Base-by-base conservation (phyloP, 1,140 invertebrate genomes). In the Drosophila bipectinata region DNA sequence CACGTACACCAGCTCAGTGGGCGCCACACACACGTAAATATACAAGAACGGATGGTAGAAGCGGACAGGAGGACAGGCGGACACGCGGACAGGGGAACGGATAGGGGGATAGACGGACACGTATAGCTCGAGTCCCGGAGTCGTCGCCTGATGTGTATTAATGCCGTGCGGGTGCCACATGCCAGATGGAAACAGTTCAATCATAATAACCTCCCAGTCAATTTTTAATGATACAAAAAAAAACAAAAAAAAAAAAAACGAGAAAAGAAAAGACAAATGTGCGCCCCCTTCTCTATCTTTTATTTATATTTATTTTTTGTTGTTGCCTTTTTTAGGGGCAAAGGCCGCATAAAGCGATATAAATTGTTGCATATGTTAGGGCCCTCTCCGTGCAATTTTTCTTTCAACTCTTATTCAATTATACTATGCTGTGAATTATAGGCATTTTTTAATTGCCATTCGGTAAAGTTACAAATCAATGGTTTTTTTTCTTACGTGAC, bases 141-240 rank as follows among this genome's bases (percentile, higher is more conserved):
- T 24, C 53, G 48, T 53, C 52, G 39, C 32, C 55, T 77, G 74
- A 82, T 82, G 66, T 82, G 68, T 79, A 83, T 72, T 68, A 83
- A 83, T 83, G 75, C 49, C 48, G 49, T 76, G 61, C 47, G 75
- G 66, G 75, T 76, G 72, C 72, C 72, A 76, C 66, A 79, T 79
- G 80, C 62, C 72, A 84, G 78, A 76, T 84, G 77, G 57, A 62
- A 84, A 77, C 76, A 84, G 80, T 79, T 84, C 80, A 84, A 84
- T 84, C 80, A 84, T 84, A 84, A 84, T 84, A 84, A 84, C 76
- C 72, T 73, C 63, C 51, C 44, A 69, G 72, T 73, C 69, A 73
- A 79, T 84, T 84, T 83, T 84, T 73, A 84, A 79, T 77, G 72
- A 76, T 75, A 59, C 63, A 64, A 82, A 77, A 37, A 37, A 37